phyloP scores from a whole-genome alignment of 2,113 vertebrate species.

The Microcebus murinus region DNA sequence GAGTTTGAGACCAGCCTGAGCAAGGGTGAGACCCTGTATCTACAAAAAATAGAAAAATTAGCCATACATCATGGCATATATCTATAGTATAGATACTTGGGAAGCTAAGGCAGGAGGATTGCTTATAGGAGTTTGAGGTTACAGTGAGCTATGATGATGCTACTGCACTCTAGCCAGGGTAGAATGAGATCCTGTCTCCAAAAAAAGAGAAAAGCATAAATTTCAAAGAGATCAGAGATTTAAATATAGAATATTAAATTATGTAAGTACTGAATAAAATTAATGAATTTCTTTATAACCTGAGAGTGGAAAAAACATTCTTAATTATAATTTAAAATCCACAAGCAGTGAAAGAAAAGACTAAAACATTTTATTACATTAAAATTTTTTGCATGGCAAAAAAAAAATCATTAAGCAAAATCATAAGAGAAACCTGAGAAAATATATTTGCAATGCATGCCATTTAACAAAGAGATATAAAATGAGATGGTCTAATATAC shows the following conservation, averaged over 20 bases:
- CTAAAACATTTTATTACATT: neutral
- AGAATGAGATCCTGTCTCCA: too few species aligned
- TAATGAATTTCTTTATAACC: neutral
- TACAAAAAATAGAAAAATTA: too few species aligned
- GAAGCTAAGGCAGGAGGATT: too few species aligned
- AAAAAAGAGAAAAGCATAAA: neutral
- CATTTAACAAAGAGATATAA: neutral
- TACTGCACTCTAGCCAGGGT: too few species aligned
- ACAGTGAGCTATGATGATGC: too few species aligned
- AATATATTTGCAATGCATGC: neutral
- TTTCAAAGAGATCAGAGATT: neutral
- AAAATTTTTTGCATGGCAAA: neutral
- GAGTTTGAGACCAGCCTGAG: too few species aligned
- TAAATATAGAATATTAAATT: neutral
- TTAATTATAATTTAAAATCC: slow-evolving; percentile 1
- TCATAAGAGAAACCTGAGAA: neutral
- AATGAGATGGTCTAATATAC: neutral
- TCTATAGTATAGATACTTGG: too few species aligned
- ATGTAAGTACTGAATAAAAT: neutral
- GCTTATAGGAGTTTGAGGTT: too few species aligned
- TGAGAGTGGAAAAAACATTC: neutral
- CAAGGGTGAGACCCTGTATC: too few species aligned
- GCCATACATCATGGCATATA: too few species aligned
- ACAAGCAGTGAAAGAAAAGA: neutral
- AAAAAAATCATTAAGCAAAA: neutral